Evolutionary conservation across 2,797 vertebrate species (phyloP), one percentile per base, ranked within the genome.

Genomic region (Sebastes paucispinis): DNA sequence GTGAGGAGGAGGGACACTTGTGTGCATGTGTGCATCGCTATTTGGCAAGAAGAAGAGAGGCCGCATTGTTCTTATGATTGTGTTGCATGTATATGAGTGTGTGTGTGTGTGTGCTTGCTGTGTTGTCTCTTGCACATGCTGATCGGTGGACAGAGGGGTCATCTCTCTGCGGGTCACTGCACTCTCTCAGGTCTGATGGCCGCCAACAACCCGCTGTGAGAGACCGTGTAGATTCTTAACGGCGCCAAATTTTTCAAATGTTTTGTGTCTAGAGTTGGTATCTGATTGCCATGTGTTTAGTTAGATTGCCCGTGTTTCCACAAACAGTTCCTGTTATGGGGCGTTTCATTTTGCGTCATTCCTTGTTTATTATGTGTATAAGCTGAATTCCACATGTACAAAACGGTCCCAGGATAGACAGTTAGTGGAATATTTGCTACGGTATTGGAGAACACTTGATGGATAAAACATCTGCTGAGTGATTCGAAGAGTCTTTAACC

Each of bases 11-110:
- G 86, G 85, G 76, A 82, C 65, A 77, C 54, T 69, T 73, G 69
- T 89, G 88, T 87, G 85, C 82, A 73, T 81, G 77, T 90, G 83
- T 81, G 82, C 80, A 69, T 85, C 3, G 43, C 76, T 81, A 75
- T 87, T 87, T 87, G 84, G 79, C 80, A 79, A 75, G 67, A 85
- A 82, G 83, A 86, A 87, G 77, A 89, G 85, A 79, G 87, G 6
- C 64, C 16, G 69, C 75, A 79, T 89, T 91, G 88, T 88, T 87
- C 76, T 58, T 64, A 36, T 73, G 75, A 80, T 67, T 69, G 58
- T 77, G 62, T 85, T 80, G 20, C 70, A 77, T 62, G 31, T 64
- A 34, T 64, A 13, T 73, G 5, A 0, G 20, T 69, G 62, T 34
- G 34, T 64, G 54, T 43, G 13, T 43, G 13, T 69, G 43, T 36